These are phyloP conservation scores for Melipona bicolor DNA, from an alignment of 2,888 invertebrate species.

Conservation along the genomic window DNA sequence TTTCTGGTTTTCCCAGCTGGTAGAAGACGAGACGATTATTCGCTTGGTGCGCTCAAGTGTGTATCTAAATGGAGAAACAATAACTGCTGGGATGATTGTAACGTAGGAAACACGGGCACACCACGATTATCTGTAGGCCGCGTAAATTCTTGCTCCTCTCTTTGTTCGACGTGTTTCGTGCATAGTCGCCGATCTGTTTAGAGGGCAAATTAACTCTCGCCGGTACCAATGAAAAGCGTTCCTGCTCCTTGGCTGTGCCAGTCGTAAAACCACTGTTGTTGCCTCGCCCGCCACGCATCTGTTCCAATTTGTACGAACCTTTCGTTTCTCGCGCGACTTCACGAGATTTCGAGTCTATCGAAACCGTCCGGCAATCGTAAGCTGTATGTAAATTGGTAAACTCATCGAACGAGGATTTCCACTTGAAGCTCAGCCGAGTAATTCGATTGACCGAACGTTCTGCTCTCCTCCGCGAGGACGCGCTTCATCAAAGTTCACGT, in stretches of 20 bases:
- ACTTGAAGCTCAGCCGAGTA: background rate
- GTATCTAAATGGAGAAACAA: slow-evolving; percentile 76
- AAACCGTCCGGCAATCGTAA: too few relatives aligned
- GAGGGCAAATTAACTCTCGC: slow-evolving; percentile 66
- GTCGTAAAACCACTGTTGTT: slow-evolving; percentile 24
- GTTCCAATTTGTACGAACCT: slow-evolving; percentile 4
- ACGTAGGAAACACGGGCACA: slow-evolving; percentile 56
- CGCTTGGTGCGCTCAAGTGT: slow-evolving; percentile 11
- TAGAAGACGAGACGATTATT: background rate
- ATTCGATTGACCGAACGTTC: slow-evolving; percentile 13
- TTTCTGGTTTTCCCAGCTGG: slow-evolving; percentile 8
- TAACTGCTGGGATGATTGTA: slow-evolving; percentile 61
- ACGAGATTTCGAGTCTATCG: background rate
- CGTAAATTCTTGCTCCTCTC: slow-evolving; percentile 51
- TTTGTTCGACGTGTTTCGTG: slow-evolving; percentile 64
- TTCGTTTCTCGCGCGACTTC: background rate
- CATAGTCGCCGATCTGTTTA: slow-evolving; percentile 67
- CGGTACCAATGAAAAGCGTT: slow-evolving; percentile 68
- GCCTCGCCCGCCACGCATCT: slow-evolving; percentile 5
- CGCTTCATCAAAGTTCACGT: background rate
- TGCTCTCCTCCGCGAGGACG: too few relatives aligned
- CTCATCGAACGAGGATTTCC: background rate
- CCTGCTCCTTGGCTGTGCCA: slow-evolving; percentile 52
- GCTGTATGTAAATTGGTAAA: too few relatives aligned
- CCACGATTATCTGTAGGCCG: slow-evolving; percentile 41